Base-by-base conservation (phyloP, 1,140 invertebrate species). In the Chionoecetes opilio region DNA sequence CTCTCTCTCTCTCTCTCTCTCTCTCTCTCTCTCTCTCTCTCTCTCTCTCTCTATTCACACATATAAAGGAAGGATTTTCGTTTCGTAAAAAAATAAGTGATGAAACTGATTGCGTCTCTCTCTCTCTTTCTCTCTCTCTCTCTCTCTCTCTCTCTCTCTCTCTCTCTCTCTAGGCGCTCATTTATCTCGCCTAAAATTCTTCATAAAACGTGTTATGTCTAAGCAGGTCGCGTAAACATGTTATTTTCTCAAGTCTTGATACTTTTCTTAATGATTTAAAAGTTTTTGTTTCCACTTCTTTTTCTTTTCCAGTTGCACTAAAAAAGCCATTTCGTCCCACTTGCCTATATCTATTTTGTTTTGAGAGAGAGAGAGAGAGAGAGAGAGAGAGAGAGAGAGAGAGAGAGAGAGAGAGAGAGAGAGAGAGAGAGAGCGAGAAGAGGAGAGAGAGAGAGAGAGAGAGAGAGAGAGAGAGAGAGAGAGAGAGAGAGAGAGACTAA, bases 321-420 rank as follows among this genome's bases (percentile, higher is more conserved):
- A n/a, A n/a, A n/a, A n/a, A n/a, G n/a, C n/a, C 84, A 31, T 29
- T 86, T 29, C 26, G 9, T 37, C 35, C 26, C 35, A 14, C 35
- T 37, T 31, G 11, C 26, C 32, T 91, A 41, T 91, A n/a, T 75
- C 63, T 11, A 26, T 75, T 53, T 53, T 53, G 46, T 14, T 2
- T 11, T 53, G 82, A 9, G 17, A 35, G 82, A 85, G 29, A 37
- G 86, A 88, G 86, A 37, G 86, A 88, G 35, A 35, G 86, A 35
- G 86, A 87, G 86, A 87, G 86, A 87, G n/a, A 87, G 86, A 37
- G 86, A 37, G 86, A 88, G 86, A 88, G 86, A 34, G 29, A 88
- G 86, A 37, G 35, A 34, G 86, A 88, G 86, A 88, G 86, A 88
- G 29, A 88, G 29, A 37, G 86, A 88, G 86, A 37, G 86, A 88